Conservation (phyloP, 2,113 vertebrate species). For the Ovis aries region DNA sequence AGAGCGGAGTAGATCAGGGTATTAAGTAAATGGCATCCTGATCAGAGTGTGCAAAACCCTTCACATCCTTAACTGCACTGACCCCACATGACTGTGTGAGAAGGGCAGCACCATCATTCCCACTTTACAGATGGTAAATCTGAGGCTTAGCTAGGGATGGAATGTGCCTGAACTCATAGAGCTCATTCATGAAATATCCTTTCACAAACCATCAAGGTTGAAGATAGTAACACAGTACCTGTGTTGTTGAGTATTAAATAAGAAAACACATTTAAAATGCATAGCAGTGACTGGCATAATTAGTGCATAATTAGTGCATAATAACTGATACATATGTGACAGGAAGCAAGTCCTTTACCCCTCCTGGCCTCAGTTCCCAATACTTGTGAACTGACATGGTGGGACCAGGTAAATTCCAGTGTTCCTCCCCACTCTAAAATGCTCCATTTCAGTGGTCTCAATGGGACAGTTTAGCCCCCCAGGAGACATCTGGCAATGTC, state of each 20-base stretch:
- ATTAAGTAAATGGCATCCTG: background rate
- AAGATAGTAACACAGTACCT: background rate
- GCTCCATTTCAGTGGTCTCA: background rate
- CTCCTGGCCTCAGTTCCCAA: background rate
- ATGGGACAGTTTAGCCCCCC: fast-evolving
- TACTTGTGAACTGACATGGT: background rate
- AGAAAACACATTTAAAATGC: background rate
- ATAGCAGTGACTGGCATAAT: background rate
- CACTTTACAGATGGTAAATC: background rate
- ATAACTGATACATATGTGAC: background rate
- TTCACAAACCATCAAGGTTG: background rate
- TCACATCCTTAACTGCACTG: background rate
- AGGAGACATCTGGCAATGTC: background rate
- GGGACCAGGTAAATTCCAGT: background rate
- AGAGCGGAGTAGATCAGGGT: background rate
- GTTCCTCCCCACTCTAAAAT: background rate
- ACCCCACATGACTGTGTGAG: background rate
- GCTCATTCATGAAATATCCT: background rate
- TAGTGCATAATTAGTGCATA: background rate
- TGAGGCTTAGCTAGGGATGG: background rate
- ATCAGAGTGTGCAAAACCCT: background rate
- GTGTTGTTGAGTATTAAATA: background rate
- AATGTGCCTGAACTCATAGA: background rate
- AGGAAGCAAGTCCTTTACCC: background rate
- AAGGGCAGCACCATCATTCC: background rate